Conservation (phyloP, 1,140 invertebrate genomes). For the Lordiphosa clarofinis region DNA sequence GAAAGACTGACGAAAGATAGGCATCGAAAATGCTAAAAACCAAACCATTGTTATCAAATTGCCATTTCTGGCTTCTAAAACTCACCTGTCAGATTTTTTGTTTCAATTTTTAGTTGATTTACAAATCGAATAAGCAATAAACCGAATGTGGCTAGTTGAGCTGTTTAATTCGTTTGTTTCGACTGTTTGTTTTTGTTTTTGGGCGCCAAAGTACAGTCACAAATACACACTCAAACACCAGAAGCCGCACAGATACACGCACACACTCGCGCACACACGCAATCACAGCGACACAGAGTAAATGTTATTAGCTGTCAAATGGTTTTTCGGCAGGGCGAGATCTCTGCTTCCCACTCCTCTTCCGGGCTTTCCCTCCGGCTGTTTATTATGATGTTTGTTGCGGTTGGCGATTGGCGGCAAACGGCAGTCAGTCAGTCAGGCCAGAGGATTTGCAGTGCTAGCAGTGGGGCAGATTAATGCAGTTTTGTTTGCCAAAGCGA, state of each 20-base stretch:
- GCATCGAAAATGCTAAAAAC: no score
- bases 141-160: no score
- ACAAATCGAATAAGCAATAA: not conserved
- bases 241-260: not conserved
- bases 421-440: no score
- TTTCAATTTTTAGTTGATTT: slow-evolving; percentile 35
- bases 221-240: slow-evolving; percentile 6
- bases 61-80: slow-evolving; percentile 2
- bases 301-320: slow-evolving; percentile 44
- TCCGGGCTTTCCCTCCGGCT: slow-evolving; percentile 5
- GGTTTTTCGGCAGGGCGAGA: slow-evolving; percentile 9
- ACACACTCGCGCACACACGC: not conserved
- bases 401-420: slow-evolving; percentile 25
- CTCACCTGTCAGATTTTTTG: slow-evolving; percentile 49
- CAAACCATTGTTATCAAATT: not conserved
- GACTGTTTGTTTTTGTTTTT: slow-evolving; percentile 28
- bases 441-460: not conserved
- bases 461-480: slow-evolving; percentile 32
- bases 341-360: not conserved
- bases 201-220: slow-evolving; percentile 69
- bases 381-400: slow-evolving; percentile 48
- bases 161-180: slow-evolving; percentile 16
- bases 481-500: slow-evolving; percentile 29
- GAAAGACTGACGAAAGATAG: no score
- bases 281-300: not conserved